These are phyloP conservation scores for Trachops cirrhosus DNA, from an alignment of 2,797 vertebrate genomes.

Conservation along the genomic window DNA sequence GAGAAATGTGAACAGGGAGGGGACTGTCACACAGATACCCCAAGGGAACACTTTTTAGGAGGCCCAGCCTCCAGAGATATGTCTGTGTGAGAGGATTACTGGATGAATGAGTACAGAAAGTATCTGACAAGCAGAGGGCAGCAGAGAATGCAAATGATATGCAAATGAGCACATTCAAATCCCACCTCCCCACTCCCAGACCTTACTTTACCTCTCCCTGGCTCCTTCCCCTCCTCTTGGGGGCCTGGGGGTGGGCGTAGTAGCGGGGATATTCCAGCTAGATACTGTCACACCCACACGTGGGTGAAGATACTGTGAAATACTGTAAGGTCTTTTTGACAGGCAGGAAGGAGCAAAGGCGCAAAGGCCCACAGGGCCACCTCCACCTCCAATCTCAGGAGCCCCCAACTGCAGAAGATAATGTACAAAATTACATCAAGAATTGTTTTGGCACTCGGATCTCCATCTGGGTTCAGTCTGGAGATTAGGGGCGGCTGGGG, in stretches of 20 bases:
- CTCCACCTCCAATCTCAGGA: slow-evolving; percentile 19
- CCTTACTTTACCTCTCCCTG: background rate
- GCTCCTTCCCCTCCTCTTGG: background rate
- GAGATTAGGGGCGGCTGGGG: slow-evolving; percentile 56
- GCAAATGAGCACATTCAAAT: slow-evolving; percentile 36
- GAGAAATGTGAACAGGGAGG: slow-evolving; percentile 6
- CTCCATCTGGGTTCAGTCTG: slow-evolving; percentile 73
- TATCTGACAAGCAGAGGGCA: slow-evolving; percentile 26
- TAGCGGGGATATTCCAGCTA: background rate
- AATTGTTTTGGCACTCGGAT: slow-evolving; percentile 76
- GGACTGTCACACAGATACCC: slow-evolving; percentile 54
- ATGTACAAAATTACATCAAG: slow-evolving; percentile 72
- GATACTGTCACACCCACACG: background rate
- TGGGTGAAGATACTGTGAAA: slow-evolving; percentile 48
- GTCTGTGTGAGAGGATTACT: slow-evolving; percentile 24
- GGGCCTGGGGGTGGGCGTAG: background rate
- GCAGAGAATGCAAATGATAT: slow-evolving; percentile 42
- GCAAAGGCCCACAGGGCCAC: background rate
- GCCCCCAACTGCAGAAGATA: slow-evolving; percentile 52
- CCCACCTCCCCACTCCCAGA: slow-evolving; percentile 27
- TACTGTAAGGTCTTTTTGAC: slow-evolving; percentile 61
- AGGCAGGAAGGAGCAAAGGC: slow-evolving; percentile 36
- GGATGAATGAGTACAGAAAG: background rate
- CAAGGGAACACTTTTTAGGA: slow-evolving; percentile 42
- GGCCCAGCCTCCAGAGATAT: slow-evolving; percentile 68